A percentile compares a stretch with the other conserved stretches of the same genome.
Evolutionary conservation across 2,113 vertebrate genomes (phyloP).

Genomic region (Podarcis cretensis): DNA sequence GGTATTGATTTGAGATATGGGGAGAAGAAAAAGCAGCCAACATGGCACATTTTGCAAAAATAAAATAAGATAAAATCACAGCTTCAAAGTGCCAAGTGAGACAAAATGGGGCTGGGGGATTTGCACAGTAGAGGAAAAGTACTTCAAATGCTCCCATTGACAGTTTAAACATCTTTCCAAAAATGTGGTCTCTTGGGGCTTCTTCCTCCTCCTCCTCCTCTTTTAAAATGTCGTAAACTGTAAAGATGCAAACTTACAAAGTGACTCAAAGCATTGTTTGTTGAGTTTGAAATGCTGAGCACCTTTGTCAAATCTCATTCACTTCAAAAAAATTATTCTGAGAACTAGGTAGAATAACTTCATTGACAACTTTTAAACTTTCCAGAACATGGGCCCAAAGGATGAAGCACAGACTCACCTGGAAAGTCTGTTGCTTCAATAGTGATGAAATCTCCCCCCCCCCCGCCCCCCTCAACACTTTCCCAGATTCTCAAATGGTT

Average conservation of each 20-base stretch:
- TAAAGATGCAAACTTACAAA: conserved; percentile 42
- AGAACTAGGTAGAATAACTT: neutral
- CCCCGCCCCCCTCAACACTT: neutral
- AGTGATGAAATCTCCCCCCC: neutral
- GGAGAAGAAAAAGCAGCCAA: conserved; percentile 52
- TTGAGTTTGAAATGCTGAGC: conserved; percentile 40
- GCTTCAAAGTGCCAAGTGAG: conserved; percentile 56
- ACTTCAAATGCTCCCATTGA: conserved; percentile 58
- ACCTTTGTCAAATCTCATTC: conserved; percentile 38
- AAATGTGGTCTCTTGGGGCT: conserved; percentile 36
- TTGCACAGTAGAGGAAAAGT: conserved; percentile 36
- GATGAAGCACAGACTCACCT: neutral
- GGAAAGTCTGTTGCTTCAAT: neutral
- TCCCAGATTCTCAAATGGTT: neutral
- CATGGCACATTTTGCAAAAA: conserved; percentile 52
- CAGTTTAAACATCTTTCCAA: conserved; percentile 47
- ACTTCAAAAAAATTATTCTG: conserved; percentile 37
- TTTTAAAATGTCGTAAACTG: neutral
- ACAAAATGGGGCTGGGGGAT: conserved; percentile 56
- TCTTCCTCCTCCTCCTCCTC: conserved; percentile 20
- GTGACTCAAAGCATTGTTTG: conserved; percentile 6
- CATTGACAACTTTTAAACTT: conserved; percentile 33
- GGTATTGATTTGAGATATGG: conserved; percentile 64
- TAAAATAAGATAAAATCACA: neutral
- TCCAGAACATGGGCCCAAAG: conserved; percentile 2